These are phyloP conservation scores for Artemisiospiza belli DNA, from an alignment of 2,113 vertebrate genomes.

Conservation along the genomic window DNA sequence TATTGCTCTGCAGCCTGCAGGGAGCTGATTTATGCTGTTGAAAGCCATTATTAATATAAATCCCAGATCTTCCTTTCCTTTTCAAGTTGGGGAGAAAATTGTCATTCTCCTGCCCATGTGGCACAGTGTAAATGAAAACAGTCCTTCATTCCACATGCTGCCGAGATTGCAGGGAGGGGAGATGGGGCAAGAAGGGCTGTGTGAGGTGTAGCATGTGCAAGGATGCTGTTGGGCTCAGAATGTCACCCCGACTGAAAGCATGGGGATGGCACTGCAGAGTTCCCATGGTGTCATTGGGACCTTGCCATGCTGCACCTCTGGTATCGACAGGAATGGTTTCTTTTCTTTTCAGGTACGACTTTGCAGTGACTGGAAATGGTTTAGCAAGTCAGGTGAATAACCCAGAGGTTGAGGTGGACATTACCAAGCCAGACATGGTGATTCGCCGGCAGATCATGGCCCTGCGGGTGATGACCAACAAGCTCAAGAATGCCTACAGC, in stretches of 20 bases:
- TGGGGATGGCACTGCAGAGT: not conserved
- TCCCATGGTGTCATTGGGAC: rapidly evolving
- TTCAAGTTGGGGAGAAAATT: not conserved
- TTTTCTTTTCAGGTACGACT: slow-evolving; percentile 82
- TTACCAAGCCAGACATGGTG: slow-evolving; percentile 87
- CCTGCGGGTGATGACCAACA: slow-evolving; percentile 90
- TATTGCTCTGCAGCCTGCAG: not conserved
- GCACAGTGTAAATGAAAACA: not conserved
- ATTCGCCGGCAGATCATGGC: slow-evolving; percentile 91
- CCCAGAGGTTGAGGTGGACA: slow-evolving; percentile 93
- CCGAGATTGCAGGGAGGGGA: not conserved
- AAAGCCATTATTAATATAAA: not conserved
- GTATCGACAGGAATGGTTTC: not conserved
- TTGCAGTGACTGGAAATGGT: slow-evolving; percentile 90
- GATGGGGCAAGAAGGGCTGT: not conserved
- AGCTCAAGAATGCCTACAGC: slow-evolving; percentile 91
- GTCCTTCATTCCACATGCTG: not conserved
- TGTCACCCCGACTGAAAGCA: not conserved
- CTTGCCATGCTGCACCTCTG: rapidly evolving
- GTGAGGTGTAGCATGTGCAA: not conserved
- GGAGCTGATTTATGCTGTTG: not conserved
- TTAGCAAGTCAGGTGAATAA: slow-evolving; percentile 93
- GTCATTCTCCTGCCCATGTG: not conserved
- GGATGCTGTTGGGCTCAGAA: not conserved
- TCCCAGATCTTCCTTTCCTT: not conserved